Evolutionary conservation across 2,113 vertebrate genomes (phyloP), one percentile per base, ranked within the genome.

Genomic region (Antennarius striatus): DNA sequence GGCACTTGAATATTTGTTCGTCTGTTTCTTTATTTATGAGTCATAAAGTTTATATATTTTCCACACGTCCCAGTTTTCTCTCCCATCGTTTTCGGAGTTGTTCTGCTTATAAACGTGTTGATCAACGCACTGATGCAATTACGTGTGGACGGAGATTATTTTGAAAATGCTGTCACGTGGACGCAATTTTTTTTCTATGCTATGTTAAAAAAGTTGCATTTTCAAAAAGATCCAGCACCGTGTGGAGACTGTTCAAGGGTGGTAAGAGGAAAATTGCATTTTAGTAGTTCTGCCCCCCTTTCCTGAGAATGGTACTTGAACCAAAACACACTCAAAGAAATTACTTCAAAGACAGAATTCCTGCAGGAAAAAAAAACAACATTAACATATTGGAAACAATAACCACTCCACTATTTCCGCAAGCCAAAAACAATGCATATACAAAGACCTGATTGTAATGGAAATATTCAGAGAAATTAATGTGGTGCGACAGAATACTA

Each of bases 361-460:
- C 79, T 79, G 73, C 75, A 86, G 2, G 2, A 22, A 79, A 82
- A 85, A 80, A 80, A 84, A 85, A 77, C 71, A 65, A 48, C 57
- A 91, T 89, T 88, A 81, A 84, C 85, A 90, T 90, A 88, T 84
- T 83, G 73, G 66, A 85, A 89, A 91, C 88, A 91, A 90, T 89
- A 91, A 85, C 67, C 75, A 62, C 22, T 77, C 66, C 36, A 75
- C 71, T 82, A 65, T 68, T 77, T 64, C 54, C 74, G 79, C 71
- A 80, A 84, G 86, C 67, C 78, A 79, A 87, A 89, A 90, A 36
- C 32, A 36, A 36, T 5, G 32, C 49, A 64, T 3, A 16, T 53
- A 83, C 71, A 85, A 77, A 76, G 77, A 79, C 56, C 57, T 55
- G 39, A 84, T 82, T 90, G 83, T 89, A 66, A 82, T 83, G 70